Evolutionary conservation across 2,888 invertebrate species (phyloP).

Genomic region (Sminthurinus aureus): DNA sequence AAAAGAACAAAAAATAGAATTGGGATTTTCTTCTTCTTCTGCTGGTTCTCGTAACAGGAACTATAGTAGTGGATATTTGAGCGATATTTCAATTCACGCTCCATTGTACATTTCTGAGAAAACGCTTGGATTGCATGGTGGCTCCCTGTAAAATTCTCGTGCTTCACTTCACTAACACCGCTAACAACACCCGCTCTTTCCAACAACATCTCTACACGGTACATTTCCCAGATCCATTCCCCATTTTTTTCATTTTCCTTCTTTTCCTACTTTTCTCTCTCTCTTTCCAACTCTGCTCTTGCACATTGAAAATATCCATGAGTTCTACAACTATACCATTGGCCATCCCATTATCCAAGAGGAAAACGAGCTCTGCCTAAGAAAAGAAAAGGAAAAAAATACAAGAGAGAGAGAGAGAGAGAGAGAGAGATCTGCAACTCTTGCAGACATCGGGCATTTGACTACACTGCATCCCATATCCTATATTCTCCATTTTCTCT

Average conservation of each 20-base stretch:
- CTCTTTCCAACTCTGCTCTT: not conserved
- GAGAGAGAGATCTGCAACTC: not conserved
- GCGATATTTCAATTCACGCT: slow-evolving; percentile 50
- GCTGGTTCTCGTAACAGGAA: slow-evolving; percentile 5
- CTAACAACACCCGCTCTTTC: slow-evolving; percentile 45
- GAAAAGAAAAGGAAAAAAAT: not conserved
- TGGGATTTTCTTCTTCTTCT: slow-evolving; percentile 13
- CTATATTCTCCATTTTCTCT: not conserved
- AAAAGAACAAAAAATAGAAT: not conserved
- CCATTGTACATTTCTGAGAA: slow-evolving; percentile 50
- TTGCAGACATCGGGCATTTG: not conserved
- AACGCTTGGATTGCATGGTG: slow-evolving; percentile 45
- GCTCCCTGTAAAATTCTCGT: slow-evolving; percentile 44
- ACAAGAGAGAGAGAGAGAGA: not conserved
- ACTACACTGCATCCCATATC: too few species aligned
- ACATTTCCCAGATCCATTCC: slow-evolving; percentile 46
- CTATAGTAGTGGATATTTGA: slow-evolving; percentile 39
- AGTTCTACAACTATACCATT: slow-evolving; percentile 30
- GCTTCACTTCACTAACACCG: slow-evolving; percentile 50
- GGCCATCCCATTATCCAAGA: slow-evolving; percentile 44
- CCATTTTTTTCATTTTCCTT: slow-evolving; percentile 18
- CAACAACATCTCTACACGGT: slow-evolving; percentile 47
- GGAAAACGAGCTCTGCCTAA: slow-evolving; percentile 17
- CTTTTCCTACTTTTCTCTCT: not conserved
- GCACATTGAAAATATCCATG: slow-evolving; percentile 19